A percentile compares a stretch with the other conserved stretches of the same genome.
phyloP scores from a whole-genome alignment of 2,888 invertebrate genomes.

The Dasypogon diadema region DNA sequence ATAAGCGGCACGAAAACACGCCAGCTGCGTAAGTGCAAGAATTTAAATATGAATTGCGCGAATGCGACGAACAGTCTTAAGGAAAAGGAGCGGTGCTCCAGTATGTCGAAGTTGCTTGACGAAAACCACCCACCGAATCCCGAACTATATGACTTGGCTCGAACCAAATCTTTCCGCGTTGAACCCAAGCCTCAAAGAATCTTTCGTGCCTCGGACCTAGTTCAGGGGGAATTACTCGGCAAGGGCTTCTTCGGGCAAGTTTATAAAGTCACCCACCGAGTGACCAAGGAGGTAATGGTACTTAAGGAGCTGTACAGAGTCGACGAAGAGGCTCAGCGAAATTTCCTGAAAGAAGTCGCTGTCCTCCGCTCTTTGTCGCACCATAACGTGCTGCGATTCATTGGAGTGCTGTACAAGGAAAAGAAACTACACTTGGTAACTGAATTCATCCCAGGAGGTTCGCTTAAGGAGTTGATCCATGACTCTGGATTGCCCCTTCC shows the following conservation, averaged over 20 bases:
- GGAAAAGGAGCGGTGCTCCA: conserved; percentile 86
- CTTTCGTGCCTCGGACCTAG: conserved; percentile 90
- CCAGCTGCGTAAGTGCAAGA: conserved; percentile 68
- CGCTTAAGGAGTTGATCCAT: conserved; percentile 86
- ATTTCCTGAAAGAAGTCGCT: conserved; percentile 95
- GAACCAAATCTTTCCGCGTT: conserved; percentile 87
- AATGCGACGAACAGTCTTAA: conserved; percentile 66
- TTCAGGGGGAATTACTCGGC: conserved; percentile 89
- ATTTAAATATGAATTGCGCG: conserved; percentile 57
- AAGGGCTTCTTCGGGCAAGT: conserved; percentile 96
- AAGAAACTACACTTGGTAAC: conserved; percentile 91
- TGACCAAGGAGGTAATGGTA: conserved; percentile 94
- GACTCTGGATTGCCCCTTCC: conserved; percentile 77
- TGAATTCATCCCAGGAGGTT: conserved; percentile 93
- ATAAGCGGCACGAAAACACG: conserved; percentile 74
- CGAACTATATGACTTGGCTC: conserved; percentile 77
- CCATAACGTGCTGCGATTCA: conserved; percentile 89
- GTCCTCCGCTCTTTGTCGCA: conserved; percentile 90
- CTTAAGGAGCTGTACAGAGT: conserved; percentile 93
- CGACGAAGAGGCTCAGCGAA: conserved; percentile 94
- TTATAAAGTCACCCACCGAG: conserved; percentile 89
- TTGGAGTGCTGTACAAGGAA: conserved; percentile 94
- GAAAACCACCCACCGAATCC: conserved; percentile 71
- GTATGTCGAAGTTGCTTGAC: conserved; percentile 85
- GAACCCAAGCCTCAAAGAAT: conserved; percentile 76